Evolutionary conservation across 1,140 invertebrate species (phyloP), one percentile per base, ranked within the genome.

Genomic region (Carposina sasakii): DNA sequence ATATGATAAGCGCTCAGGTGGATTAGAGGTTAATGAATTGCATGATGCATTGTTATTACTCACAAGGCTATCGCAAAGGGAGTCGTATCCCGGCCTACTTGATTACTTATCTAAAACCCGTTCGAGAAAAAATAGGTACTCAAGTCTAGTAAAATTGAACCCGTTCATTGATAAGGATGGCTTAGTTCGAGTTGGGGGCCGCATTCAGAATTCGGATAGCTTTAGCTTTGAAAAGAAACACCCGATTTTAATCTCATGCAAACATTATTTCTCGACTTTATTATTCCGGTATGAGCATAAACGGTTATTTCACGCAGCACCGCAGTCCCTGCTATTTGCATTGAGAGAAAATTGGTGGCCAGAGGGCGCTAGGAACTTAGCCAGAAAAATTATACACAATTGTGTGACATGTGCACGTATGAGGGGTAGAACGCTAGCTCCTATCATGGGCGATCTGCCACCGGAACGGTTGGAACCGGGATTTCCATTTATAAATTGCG

Each of bases 391-490:
- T 6, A 19, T 39, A 10, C 3, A 13, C 6, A 6, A 39, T 6
- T 39, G 36, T 13, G 36, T 39, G 3, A 39, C 15, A 19, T 39
- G 36, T 19, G n/a, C 16, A 20, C 15, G 36, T 17, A 3, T 20
- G 6, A 3, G 19, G 3, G 36, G 15, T 39, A 17, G 20, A 6
- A 20, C 36, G 15, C 6, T 39, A 4, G 3, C 36, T 16, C 36
- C 36, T 19, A 39, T 39, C 16, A 39, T 39, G 36, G 36, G 36
- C 20, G 20, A 39, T 13, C n/a, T 39, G 19, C 36, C 36, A 10
- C 15, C 3, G 8, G 36, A 39, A 20, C 15, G 36, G 4, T 13
- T 39, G 19, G 6, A 3, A 5, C 16, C 36, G 2, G 36, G 16
- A 6, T 39, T 19, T 39, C 36, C 36, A 2, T 39, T 39, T 19